Evolutionary conservation across 2,888 invertebrate genomes (phyloP).

Genomic region (Drosophila macrothrix): DNA sequence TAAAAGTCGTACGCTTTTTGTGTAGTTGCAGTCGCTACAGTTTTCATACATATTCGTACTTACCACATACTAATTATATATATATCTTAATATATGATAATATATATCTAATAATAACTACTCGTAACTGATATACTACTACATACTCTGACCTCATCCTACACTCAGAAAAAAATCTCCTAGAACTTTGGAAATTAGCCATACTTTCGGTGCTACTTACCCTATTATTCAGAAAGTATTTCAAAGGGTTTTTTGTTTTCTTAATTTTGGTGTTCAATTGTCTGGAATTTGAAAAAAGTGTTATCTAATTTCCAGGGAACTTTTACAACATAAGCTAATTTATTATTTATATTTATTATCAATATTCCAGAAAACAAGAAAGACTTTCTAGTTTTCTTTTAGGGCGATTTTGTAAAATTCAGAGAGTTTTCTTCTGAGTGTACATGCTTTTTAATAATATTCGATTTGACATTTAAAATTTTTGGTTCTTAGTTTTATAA

Average conservation of each 20-base stretch:
- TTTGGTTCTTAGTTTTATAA: conserved; percentile 46
- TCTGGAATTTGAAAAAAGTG: neutral
- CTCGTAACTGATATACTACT: conserved; percentile 47
- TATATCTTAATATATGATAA: conserved; percentile 36
- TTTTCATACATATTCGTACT: conserved; percentile 58
- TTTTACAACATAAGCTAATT: neutral
- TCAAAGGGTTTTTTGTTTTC: neutral
- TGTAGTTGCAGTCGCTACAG: conserved; percentile 76
- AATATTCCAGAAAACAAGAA: neutral
- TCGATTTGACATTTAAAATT: conserved; percentile 28
- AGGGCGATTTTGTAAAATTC: neutral
- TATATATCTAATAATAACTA: conserved; percentile 46
- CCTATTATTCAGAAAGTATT: neutral
- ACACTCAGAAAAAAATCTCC: conserved; percentile 14
- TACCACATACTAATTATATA: conserved; percentile 52
- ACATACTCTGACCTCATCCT: conserved; percentile 21
- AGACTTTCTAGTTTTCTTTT: neutral
- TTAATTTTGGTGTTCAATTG: neutral
- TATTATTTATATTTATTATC: neutral
- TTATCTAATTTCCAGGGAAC: neutral
- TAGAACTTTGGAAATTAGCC: neutral
- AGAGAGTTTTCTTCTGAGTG: conserved; percentile 12
- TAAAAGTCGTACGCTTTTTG: conserved; percentile 69
- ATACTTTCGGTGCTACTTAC: neutral
- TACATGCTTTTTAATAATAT: conserved; percentile 35